Percentiles rank a stretch among this genome's conserved stretches.
Conservation (phyloP, 2,113 vertebrate genomes). For the Oryzias melastigma region DNA sequence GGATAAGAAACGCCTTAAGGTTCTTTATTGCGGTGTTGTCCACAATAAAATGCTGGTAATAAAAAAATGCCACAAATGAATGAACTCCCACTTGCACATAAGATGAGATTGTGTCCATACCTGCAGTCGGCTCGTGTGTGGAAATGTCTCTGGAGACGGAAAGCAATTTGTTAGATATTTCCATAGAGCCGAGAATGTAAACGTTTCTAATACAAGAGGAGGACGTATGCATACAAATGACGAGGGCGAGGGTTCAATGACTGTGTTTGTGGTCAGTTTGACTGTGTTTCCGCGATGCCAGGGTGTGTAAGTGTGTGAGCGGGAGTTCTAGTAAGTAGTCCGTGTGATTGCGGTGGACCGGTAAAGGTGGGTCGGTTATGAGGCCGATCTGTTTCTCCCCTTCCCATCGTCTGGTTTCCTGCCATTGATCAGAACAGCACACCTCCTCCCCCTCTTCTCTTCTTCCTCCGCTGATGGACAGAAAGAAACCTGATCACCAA, state of each 20-base stretch:
- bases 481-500: conserved; percentile 89
- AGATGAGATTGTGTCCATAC: conserved; percentile 16
- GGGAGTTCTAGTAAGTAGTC: conserved; percentile 21
- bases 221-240: conserved; percentile 10
- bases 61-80: conserved; percentile 56
- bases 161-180: conserved; percentile 69
- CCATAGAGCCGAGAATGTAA: conserved; percentile 57
- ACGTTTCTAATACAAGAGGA: conserved; percentile 46
- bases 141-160: conserved; percentile 55
- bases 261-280: conserved; percentile 57
- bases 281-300: conserved; percentile 18
- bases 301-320: conserved; percentile 32
- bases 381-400: conserved; percentile 91
- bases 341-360: conserved; percentile 52
- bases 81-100: conserved; percentile 54
- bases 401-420: conserved; percentile 95
- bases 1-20: conserved; percentile 34
- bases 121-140: conserved; percentile 25
- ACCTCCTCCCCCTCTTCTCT: conserved; percentile 78
- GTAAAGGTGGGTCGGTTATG: conserved; percentile 54
- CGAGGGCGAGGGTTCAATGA: neutral
- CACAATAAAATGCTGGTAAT: conserved; percentile 33
- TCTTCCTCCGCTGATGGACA: conserved; percentile 86
- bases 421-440: conserved; percentile 94
- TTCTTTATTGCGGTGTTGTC: conserved; percentile 26